A percentile compares a stretch with the other conserved stretches of the same genome.
Conservation (phyloP, 1,140 invertebrate genomes). For the Cotesia glomerata region DNA sequence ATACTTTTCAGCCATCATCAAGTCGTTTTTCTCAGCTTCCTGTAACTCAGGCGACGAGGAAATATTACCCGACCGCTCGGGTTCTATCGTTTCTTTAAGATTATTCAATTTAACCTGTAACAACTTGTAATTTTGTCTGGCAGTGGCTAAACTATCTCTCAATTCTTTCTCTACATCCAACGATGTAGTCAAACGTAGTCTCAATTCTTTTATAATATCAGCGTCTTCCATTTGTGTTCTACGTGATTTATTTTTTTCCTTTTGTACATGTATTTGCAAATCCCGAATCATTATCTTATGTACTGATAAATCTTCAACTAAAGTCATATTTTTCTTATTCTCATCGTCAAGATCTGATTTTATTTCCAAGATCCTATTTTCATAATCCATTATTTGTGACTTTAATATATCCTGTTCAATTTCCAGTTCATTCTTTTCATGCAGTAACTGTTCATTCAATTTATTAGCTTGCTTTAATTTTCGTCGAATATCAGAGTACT, state of each 20-base stretch:
- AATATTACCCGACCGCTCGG: constrained; percentile 31
- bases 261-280: constrained; percentile 47
- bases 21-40: constrained; percentile 43
- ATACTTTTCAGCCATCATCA: constrained; percentile 55
- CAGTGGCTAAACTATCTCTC: constrained; percentile 38
- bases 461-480: constrained; percentile 49
- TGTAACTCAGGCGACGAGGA: constrained; percentile 22
- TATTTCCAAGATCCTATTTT: constrained; percentile 53
- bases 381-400: constrained; percentile 54
- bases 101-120: constrained; percentile 45
- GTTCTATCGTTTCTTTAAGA: constrained; percentile 39
- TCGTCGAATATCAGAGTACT: constrained; percentile 38
- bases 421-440: constrained; percentile 56
- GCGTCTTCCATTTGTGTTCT: constrained; percentile 49
- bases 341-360: constrained; percentile 50
- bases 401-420: constrained; percentile 53
- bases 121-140: constrained; percentile 44
- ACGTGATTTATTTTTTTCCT: constrained; percentile 43
- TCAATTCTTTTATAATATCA: constrained; percentile 50
- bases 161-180: constrained; percentile 45
- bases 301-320: constrained; percentile 50
- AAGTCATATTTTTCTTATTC: constrained; percentile 38
- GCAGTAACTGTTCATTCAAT: constrained; percentile 59
- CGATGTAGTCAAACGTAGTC: constrained; percentile 44
- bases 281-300: constrained; percentile 47